phyloP scores from a whole-genome alignment of 1,140 invertebrate species.

The Drosophila bipectinata region DNA sequence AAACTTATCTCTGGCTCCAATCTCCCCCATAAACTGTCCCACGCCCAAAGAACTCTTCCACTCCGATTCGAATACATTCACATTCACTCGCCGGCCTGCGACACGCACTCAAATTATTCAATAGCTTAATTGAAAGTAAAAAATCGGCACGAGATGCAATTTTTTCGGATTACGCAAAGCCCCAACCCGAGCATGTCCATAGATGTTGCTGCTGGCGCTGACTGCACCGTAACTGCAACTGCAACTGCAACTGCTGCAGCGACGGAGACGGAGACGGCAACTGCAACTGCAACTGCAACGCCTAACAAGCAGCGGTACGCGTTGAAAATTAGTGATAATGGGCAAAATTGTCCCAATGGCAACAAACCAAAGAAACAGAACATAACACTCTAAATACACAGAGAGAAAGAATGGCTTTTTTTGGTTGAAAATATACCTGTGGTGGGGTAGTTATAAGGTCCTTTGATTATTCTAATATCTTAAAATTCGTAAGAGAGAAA shows the following conservation, averaged over 20 bases:
- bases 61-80: slow-evolving; percentile 11
- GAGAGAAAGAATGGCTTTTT: slow-evolving; percentile 1
- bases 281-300: slow-evolving; percentile 38
- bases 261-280: slow-evolving; percentile 9
- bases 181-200: slow-evolving; percentile 52
- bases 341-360: slow-evolving; percentile 79
- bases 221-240: slow-evolving; percentile 22
- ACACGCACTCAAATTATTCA: slow-evolving; percentile 78
- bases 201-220: slow-evolving; percentile 30
- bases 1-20: slow-evolving; percentile 10
- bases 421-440: too few relatives aligned
- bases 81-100: slow-evolving; percentile 62
- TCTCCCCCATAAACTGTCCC: slow-evolving; percentile 1
- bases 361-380: slow-evolving; percentile 42
- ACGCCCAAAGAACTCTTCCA: slow-evolving; percentile 44
- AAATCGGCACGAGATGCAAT: slow-evolving; percentile 76
- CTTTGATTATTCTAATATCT: too few relatives aligned
- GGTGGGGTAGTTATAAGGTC: too few relatives aligned
- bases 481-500: too few relatives aligned
- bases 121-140: slow-evolving; percentile 80
- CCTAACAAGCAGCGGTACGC: slow-evolving; percentile 67
- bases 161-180: slow-evolving; percentile 74
- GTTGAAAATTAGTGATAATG: slow-evolving; percentile 80
- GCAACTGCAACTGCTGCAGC: slow-evolving; percentile 8
- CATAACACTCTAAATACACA: slow-evolving; percentile 15